Percentiles rank a stretch among this genome's conserved stretches.
phyloP scores from a whole-genome alignment of 2,797 vertebrate species.

The Typhlichthys subterraneus region DNA sequence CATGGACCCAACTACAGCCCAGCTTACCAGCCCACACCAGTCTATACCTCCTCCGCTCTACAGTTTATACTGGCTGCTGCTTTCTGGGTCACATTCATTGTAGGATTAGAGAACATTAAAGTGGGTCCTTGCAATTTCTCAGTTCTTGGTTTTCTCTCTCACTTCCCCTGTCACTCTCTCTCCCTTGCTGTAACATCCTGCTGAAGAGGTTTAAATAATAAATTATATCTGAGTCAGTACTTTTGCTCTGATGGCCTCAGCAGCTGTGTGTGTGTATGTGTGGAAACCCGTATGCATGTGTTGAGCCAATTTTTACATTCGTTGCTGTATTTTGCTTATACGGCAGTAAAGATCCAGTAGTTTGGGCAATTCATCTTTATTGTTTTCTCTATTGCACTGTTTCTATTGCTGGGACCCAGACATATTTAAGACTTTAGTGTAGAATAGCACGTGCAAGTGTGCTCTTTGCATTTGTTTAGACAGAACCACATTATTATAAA shows the following conservation, averaged over 20 bases:
- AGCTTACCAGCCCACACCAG: constrained; percentile 40
- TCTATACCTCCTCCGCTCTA: background rate
- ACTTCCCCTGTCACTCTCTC: background rate
- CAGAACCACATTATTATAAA: background rate
- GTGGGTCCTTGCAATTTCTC: constrained; percentile 8
- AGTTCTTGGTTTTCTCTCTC: constrained; percentile 7
- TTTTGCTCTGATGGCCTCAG: constrained; percentile 46
- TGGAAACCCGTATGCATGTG: constrained; percentile 39
- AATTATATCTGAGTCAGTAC: constrained; percentile 32
- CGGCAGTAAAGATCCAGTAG: constrained; percentile 39
- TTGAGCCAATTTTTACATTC: constrained; percentile 20
- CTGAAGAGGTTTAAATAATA: constrained; percentile 30
- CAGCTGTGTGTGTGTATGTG: constrained; percentile 30
- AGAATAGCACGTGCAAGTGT: constrained; percentile 12
- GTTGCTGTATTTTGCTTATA: constrained; percentile 37
- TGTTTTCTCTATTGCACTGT: background rate
- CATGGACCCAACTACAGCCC: constrained; percentile 44
- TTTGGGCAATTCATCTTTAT: constrained; percentile 25
- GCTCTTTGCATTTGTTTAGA: constrained; percentile 5
- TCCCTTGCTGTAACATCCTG: constrained; percentile 13
- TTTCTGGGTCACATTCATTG: constrained; percentile 15
- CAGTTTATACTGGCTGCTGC: constrained; percentile 5
- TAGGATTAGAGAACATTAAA: constrained; percentile 9
- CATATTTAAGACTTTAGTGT: background rate
- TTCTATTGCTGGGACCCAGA: background rate